phyloP scores from a whole-genome alignment of 2,113 vertebrate genomes.

The Hypanus sabinus region DNA sequence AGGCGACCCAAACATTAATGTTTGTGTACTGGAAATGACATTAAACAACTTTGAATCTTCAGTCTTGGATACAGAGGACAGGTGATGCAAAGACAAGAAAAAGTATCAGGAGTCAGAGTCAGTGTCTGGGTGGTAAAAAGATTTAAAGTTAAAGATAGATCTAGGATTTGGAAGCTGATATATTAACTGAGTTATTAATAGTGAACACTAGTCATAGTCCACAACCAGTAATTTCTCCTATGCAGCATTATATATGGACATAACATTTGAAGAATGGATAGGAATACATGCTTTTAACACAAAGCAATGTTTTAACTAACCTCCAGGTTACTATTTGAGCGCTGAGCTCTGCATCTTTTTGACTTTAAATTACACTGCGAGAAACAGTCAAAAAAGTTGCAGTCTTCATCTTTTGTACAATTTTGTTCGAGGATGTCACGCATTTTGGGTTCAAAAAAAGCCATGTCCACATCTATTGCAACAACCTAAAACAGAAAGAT shows the following conservation, averaged over 20 bases:
- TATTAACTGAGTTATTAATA: background rate
- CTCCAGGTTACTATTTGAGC: conserved; percentile 88
- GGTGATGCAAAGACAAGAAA: background rate
- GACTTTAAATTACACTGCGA: conserved; percentile 70
- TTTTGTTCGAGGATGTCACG: conserved; percentile 88
- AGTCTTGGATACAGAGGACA: background rate
- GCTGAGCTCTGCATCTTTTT: conserved; percentile 66
- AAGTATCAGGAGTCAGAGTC: background rate
- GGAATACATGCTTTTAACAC: background rate
- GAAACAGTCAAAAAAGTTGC: conserved; percentile 93
- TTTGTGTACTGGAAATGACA: too few species aligned
- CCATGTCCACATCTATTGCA: conserved; percentile 97
- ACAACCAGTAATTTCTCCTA: background rate
- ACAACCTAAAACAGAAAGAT: conserved; percentile 70
- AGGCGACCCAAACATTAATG: too few species aligned
- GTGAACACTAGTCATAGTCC: background rate
- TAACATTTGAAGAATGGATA: background rate
- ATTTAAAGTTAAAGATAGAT: background rate
- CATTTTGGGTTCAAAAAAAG: conserved; percentile 98
- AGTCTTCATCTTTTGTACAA: conserved; percentile 84
- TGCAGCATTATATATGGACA: background rate
- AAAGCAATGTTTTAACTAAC: conserved; percentile 50
- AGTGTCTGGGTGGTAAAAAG: background rate
- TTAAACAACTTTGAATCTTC: too few species aligned
- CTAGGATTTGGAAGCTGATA: background rate